A percentile compares a stretch with the other conserved stretches of the same genome.
These are phyloP conservation scores for Saguinus imperator DNA, from an alignment of 2,113 vertebrate genomes.

Conservation along the genomic window DNA sequence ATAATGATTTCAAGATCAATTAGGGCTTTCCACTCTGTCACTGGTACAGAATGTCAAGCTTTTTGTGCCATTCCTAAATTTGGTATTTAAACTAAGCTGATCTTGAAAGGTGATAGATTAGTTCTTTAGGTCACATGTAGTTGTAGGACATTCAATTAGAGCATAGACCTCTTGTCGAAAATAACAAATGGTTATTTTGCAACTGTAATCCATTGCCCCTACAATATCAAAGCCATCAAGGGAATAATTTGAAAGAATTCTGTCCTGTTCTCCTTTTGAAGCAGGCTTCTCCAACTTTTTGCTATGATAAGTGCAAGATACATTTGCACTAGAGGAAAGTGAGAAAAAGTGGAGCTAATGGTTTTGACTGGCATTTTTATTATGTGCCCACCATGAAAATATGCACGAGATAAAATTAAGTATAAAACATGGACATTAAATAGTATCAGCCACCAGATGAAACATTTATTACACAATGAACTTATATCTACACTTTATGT, in stretches of 20 bases:
- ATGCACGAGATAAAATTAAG: background rate
- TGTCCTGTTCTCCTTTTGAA: background rate
- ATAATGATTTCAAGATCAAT: background rate
- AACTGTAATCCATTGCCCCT: background rate
- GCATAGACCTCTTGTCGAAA: background rate
- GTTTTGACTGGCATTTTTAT: background rate
- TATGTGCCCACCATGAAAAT: background rate
- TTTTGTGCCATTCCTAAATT: background rate
- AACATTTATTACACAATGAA: background rate
- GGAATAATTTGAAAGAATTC: background rate
- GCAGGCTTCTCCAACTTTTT: background rate
- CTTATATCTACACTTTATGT: background rate
- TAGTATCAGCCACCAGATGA: background rate
- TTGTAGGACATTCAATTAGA: background rate
- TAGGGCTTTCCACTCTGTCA: background rate
- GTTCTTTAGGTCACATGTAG: background rate
- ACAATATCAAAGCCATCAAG: background rate
- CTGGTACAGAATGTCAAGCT: background rate
- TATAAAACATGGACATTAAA: background rate
- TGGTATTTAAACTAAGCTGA: background rate
- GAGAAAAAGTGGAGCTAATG: background rate
- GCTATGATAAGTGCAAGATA: background rate
- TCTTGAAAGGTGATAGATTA: background rate
- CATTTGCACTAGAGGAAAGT: background rate
- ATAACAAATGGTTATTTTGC: background rate